Percentiles rank a stretch among this genome's conserved stretches.
phyloP scores from a whole-genome alignment of 2,888 invertebrate genomes.

The Philaethria dido region DNA sequence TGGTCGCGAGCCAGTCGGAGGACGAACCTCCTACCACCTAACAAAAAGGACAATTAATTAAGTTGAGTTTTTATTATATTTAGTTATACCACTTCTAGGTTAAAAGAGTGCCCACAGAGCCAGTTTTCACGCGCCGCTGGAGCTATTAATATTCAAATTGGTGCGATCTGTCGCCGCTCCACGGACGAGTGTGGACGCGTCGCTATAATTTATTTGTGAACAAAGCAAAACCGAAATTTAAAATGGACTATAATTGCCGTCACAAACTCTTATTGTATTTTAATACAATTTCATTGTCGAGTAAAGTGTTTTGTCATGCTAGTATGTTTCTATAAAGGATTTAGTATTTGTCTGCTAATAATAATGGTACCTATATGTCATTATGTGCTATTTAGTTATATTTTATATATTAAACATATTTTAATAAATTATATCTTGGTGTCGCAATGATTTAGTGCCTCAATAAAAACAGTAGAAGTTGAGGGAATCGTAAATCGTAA shows the following conservation, averaged over 20 bases:
- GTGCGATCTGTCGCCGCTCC: conserved; percentile 76
- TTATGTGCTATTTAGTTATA: neutral
- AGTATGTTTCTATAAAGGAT: conserved; percentile 8
- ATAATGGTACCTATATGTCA: neutral
- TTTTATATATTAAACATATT: neutral
- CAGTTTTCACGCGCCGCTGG: conserved; percentile 78
- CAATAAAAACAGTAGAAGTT: no score
- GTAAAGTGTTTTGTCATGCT: conserved; percentile 27
- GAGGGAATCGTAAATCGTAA: no score
- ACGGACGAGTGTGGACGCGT: conserved; percentile 59
- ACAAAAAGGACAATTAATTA: neutral
- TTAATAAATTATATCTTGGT: no score
- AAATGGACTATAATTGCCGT: conserved; percentile 53
- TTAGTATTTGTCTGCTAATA: neutral
- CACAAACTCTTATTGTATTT: conserved; percentile 42
- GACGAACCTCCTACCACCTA: no score
- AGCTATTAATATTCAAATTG: conserved; percentile 82
- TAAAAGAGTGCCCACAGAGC: conserved; percentile 54
- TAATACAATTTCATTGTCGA: conserved; percentile 36
- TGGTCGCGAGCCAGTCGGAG: no score
- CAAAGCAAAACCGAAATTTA: conserved; percentile 55
- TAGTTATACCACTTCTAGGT: conserved; percentile 33
- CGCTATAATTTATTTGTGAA: conserved; percentile 69
- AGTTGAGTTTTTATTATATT: neutral
- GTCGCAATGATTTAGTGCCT: no score